Evolutionary conservation across 2,797 vertebrate genomes (phyloP), one percentile per base, ranked within the genome.

Genomic region (Spea hammondii): DNA sequence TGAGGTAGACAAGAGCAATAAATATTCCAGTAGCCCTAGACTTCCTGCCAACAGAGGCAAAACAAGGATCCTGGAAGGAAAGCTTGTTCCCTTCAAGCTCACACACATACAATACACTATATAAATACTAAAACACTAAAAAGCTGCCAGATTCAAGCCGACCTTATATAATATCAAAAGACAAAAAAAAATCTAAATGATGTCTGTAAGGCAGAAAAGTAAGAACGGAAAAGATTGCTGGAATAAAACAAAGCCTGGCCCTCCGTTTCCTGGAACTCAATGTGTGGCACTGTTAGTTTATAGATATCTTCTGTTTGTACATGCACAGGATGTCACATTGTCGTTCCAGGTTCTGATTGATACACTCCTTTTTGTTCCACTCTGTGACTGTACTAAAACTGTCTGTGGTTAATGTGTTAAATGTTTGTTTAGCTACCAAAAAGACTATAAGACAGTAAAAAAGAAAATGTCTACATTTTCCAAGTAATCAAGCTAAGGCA

Each of bases 1-100:
- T 57, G 62, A 68, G 32, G 74, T 73, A 81, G 79, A 81, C 79
- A 70, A 51, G 54, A 77, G 72, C 70, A 66, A 76, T 76, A 81
- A 81, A 76, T 71, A 64, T 81, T 72, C 68, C 44, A 77, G 79
- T 59, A 82, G 67, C 70, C 69, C 65, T 75, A 82, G 80, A 82
- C 80, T 77, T 82, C 75, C 80, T 82, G 65, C 70, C 76, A 64
- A 71, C 57, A 49, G 44, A 70, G 48, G 49, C 5, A 64, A 11
- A 74, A 74, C 65, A 74, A 73, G 80, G 70, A 70, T 50, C 59
- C 62, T 55, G 57, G 46, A 76, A 77, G 62, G 51, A 44, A 71
- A 60, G 10, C 10, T 1, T 53, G 6, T 53, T 53, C 51, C 10
- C 51, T 53, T 6, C 51, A 6, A 7, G 10, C 10, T 62, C 46